phyloP scores from a whole-genome alignment of 2,113 vertebrate species.

The Hystrix brachyura region DNA sequence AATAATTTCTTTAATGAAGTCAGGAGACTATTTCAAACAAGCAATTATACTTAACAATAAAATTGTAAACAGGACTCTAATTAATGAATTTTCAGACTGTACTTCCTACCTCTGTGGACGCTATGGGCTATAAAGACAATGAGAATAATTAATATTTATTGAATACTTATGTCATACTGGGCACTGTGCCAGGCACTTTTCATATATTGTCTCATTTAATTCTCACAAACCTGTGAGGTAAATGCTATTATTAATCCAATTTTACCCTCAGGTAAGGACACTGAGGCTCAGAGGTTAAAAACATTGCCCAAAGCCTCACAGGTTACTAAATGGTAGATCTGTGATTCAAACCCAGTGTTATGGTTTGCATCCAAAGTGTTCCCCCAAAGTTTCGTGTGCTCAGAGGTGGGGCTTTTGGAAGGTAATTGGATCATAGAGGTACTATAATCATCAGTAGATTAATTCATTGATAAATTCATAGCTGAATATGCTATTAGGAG shows the following conservation, averaged over 20 bases:
- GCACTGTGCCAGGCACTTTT: not conserved
- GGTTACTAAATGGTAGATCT: not conserved
- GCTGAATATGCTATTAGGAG: not conserved
- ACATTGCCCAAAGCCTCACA: not conserved
- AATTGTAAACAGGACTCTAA: conserved; percentile 75
- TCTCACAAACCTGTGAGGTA: not conserved
- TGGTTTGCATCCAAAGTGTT: not conserved
- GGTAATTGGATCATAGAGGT: not conserved
- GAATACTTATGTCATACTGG: not conserved
- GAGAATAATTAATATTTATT: conserved; percentile 40
- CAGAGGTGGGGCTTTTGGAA: not conserved
- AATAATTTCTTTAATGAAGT: conserved; percentile 84
- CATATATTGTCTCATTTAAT: conserved; percentile 48
- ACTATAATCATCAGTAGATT: not conserved
- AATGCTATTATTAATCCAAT: conserved; percentile 6
- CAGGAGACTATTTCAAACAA: conserved; percentile 78
- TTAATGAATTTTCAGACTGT: conserved; percentile 77
- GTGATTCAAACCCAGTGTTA: not conserved
- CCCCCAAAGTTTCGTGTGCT: not conserved
- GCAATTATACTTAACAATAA: conserved; percentile 78
- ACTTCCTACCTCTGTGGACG: conserved; percentile 37
- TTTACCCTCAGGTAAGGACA: conserved; percentile 22
- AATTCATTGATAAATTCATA: not conserved
- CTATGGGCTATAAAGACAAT: conserved; percentile 46
- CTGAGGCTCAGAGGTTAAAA: not conserved